phyloP scores from a whole-genome alignment of 2,113 vertebrate genomes.

The Seriola quinqueradiata region DNA sequence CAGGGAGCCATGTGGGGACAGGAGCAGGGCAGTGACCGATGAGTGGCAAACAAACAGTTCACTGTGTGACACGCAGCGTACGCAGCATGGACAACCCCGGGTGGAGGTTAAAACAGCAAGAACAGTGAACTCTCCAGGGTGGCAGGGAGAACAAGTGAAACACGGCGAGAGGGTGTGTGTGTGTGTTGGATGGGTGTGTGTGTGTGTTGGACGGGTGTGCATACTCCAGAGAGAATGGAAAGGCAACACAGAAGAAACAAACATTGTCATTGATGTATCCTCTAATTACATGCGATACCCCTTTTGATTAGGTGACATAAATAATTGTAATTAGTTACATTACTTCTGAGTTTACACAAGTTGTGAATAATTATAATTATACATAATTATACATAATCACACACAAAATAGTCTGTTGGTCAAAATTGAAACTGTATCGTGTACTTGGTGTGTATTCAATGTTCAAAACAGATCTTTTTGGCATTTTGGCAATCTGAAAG shows the following conservation, averaged over 20 bases:
- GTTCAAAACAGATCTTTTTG: not conserved
- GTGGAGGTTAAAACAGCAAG: constrained; percentile 69
- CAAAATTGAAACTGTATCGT: not conserved
- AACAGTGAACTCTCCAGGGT: constrained; percentile 51
- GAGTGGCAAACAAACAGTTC: constrained; percentile 66
- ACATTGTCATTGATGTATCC: not conserved
- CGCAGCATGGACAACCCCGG: constrained; percentile 56
- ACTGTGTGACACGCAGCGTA: constrained; percentile 59
- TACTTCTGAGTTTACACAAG: not conserved
- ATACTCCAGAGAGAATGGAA: not conserved
- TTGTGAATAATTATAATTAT: constrained; percentile 40
- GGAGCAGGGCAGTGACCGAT: constrained; percentile 45
- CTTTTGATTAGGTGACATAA: constrained; percentile 5
- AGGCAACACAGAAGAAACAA: not conserved
- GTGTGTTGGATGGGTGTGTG: not conserved
- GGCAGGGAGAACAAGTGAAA: constrained; percentile 21
- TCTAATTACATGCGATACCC: constrained; percentile 30
- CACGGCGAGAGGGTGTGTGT: constrained; percentile 7
- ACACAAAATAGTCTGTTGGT: not conserved
- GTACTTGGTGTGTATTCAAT: not conserved
- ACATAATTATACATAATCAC: constrained; percentile 40
- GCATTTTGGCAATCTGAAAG: not conserved
- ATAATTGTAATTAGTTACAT: constrained; percentile 12
- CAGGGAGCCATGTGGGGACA: constrained; percentile 35
- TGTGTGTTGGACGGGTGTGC: not conserved